Evolutionary conservation across 2,888 invertebrate genomes (phyloP), one percentile per base, ranked within the genome.

Genomic region (Ichneumoninae sp.): DNA sequence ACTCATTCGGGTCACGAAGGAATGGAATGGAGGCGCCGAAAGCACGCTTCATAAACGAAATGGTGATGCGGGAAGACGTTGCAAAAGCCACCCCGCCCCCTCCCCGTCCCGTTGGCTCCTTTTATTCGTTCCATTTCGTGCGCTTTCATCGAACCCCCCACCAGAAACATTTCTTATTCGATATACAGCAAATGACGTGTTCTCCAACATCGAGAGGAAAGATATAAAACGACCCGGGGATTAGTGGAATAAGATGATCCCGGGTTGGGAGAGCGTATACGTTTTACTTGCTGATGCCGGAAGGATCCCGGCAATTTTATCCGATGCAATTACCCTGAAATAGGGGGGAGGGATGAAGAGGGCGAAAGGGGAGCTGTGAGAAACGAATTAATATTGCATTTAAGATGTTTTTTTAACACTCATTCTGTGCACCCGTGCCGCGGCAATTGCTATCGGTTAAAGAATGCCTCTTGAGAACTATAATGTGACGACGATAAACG

Each of bases 1-100:
- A 72, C 80, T 76, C 76, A 83, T 80, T 83, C 76, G 76, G 76
- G 80, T 80, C 77, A 80, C 68, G 52, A 30, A 33, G 62, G 44
- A 70, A 69, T 76, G 71, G 22, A 82, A 66, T 36, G 71, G 50
- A 50, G 83, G 83, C 82, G 72, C 82, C 77, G 36, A 74, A 52
- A 71, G 36, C 75, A 72, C 71, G 52, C 77, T 76, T 80, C 83
- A 83, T 80, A 72, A 83, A 77, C 76, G 77, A 80, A 83, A 80
- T 77, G 76, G 69, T 80, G 77, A 83, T 83, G 66, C 66, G 71
- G 22, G 68, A 68, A 50, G 72, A 16, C 71, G 62, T 78, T 54
- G 54, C 52, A 47, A 26, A 26, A 70, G 36, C 50, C 44, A 3
- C 13, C 26, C 60, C 57, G 22, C 7, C 33, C 44, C 72, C 52